Evolutionary conservation across 1,140 invertebrate genomes (phyloP).

Genomic region (Mactra quadrangularis): DNA sequence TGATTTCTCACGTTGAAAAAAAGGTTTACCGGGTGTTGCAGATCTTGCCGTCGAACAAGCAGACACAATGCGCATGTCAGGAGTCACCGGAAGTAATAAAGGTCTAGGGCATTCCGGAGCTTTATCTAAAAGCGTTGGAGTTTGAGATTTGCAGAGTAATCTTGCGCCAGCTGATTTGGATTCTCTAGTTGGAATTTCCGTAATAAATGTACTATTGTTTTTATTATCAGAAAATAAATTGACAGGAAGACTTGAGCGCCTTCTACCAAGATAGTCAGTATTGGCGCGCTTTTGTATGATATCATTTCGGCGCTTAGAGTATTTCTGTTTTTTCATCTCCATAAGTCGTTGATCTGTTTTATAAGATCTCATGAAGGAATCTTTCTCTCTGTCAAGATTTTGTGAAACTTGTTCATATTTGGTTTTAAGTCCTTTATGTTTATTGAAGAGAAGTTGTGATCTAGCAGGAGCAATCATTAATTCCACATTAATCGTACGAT

Average conservation of each 20-base stretch:
- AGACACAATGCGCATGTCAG: not conserved
- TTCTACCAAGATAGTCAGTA: not conserved
- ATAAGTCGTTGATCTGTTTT: conserved; percentile 61
- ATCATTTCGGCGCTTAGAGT: conserved; percentile 28
- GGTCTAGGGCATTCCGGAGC: not conserved
- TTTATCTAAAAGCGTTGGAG: not conserved
- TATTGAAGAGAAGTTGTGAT: conserved; percentile 69
- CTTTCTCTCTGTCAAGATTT: conserved; percentile 64
- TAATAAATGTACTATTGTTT: conserved; percentile 5
- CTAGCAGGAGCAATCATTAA: conserved; percentile 66
- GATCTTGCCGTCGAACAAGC: not conserved
- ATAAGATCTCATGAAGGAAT: conserved; percentile 61
- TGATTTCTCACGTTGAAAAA: conserved; percentile 32
- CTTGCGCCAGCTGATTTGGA: conserved; percentile 15
- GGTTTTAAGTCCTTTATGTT: conserved; percentile 68
- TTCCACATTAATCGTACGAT: conserved; percentile 73
- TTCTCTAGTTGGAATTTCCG: not conserved
- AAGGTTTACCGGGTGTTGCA: conserved; percentile 37
- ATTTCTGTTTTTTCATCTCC: conserved; percentile 56
- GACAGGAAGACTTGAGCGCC: not conserved
- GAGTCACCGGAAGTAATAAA: not conserved
- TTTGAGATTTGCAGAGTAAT: not conserved
- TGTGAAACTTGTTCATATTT: conserved; percentile 62
- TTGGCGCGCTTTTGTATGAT: not conserved
- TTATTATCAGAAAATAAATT: conserved; percentile 12